Evolutionary conservation across 2,113 vertebrate genomes (phyloP), one percentile per base, ranked within the genome.

Genomic region (Neodon shergylaensis): DNA sequence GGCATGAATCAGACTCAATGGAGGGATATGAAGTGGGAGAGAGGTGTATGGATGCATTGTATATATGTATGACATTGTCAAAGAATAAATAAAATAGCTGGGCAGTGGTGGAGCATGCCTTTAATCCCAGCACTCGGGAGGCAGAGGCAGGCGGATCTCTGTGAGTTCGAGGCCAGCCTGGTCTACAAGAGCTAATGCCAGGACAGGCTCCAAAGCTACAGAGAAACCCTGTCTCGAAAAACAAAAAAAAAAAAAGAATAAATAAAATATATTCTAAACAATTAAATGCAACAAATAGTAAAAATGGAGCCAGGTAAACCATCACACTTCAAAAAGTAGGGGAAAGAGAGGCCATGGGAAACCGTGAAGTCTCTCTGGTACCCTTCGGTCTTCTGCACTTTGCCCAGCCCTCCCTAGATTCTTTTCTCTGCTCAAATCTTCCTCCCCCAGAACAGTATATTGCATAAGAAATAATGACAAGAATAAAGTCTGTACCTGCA

Each of bases 261-360:
- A 82, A 82, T 39, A 82, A 39, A 39, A 61, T 12, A 8, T 26
- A 24, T 24, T 81, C 2, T 39, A 39, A 39, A 79, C 54, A 39
- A 14, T 58, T 42, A 88, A 4, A 68, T 39, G 14, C n/a, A 31
- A 68, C 16, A 54, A 44, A 92, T 91, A 88, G 85, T 91, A 85
- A 91, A 94, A 94, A 84, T 28, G 5, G n/a, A 84, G 10, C 12
- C 86, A 70, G 91, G 36, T n/a, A 74, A 94, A 66, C 21, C n/a
- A 85, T 70, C 31, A 36, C 49, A 74, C 5, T 61, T 74, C 7
- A 44, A 92, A 61, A 28, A 76, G 19, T 49, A 72, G 44, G n/a
- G 49, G 19, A 65, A 13, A 52, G 36, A 72, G 78, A 36, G 65
- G 76, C 42, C 68, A 11, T 44, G 82, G 63, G 31, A 76, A 77